A percentile compares a stretch with the other conserved stretches of the same genome.
phyloP scores from a whole-genome alignment of 2,113 vertebrate genomes.

The Rhynchomys soricoides region DNA sequence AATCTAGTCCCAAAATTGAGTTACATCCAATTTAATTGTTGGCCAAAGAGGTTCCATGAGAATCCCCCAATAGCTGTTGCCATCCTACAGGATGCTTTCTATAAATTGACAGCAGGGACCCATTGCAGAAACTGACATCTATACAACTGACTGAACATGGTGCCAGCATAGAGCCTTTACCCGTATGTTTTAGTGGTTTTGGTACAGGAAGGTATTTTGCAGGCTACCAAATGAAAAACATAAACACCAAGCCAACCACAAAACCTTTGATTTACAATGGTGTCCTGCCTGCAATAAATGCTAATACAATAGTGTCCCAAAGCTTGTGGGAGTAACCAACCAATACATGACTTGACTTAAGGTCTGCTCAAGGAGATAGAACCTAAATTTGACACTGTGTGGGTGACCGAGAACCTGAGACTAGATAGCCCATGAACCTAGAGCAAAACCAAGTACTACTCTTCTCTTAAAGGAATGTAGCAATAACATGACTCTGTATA shows the following conservation, averaged over 20 bases:
- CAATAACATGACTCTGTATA: neutral
- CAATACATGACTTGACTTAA: neutral
- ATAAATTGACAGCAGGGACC: neutral
- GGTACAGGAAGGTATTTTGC: neutral
- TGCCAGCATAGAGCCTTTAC: neutral
- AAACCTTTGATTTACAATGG: neutral
- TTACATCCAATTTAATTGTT: neutral
- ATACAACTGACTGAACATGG: neutral
- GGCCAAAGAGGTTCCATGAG: neutral
- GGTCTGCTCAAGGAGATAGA: neutral
- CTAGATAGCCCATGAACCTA: neutral
- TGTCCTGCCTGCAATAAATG: neutral
- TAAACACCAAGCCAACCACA: neutral
- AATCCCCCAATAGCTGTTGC: neutral
- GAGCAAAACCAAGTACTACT: neutral
- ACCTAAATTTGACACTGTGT: neutral
- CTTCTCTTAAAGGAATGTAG: neutral
- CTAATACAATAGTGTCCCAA: neutral
- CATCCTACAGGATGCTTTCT: neutral
- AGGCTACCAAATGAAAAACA: neutral
- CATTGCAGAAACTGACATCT: neutral
- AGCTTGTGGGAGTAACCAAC: neutral
- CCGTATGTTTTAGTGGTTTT: neutral
- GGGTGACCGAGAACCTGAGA: neutral
- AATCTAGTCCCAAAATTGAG: neutral